Evolutionary conservation across 2,888 invertebrate species (phyloP).

Genomic region (Acanthosepion pharaonis): DNA sequence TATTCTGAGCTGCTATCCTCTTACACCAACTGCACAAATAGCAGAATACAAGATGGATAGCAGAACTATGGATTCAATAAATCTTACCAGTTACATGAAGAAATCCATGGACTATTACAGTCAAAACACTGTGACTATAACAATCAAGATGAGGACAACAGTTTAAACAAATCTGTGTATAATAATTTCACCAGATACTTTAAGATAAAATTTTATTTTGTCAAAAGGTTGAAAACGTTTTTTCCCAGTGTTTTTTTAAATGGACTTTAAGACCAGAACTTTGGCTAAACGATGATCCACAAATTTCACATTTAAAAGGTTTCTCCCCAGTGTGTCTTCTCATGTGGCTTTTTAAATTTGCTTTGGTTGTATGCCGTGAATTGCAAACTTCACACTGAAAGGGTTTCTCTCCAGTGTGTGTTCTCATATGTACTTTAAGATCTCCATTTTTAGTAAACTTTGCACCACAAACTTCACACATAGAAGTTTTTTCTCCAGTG

Average conservation of each 20-base stretch:
- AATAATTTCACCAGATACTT: too few species aligned
- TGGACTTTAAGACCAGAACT: neutral
- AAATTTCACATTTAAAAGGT: neutral
- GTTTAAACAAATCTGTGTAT: too few species aligned
- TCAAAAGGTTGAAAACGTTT: neutral
- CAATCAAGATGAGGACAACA: too few species aligned
- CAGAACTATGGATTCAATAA: too few species aligned
- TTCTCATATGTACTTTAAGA: neutral
- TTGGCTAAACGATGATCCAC: neutral
- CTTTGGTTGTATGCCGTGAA: neutral
- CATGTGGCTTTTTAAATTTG: neutral
- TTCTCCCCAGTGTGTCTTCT: neutral
- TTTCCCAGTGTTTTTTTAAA: neutral
- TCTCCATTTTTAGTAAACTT: neutral
- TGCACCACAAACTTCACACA: neutral
- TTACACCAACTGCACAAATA: too few species aligned
- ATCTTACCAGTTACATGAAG: too few species aligned
- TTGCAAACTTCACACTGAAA: neutral
- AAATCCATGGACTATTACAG: too few species aligned
- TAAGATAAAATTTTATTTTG: too few species aligned
- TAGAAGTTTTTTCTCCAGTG: neutral
- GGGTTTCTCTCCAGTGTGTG: constrained; percentile 34
- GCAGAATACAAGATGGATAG: too few species aligned
- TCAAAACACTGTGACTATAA: too few species aligned
- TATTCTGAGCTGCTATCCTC: too few species aligned